Conservation (phyloP, 2,113 vertebrate genomes). For the Callopanchax toddi region DNA sequence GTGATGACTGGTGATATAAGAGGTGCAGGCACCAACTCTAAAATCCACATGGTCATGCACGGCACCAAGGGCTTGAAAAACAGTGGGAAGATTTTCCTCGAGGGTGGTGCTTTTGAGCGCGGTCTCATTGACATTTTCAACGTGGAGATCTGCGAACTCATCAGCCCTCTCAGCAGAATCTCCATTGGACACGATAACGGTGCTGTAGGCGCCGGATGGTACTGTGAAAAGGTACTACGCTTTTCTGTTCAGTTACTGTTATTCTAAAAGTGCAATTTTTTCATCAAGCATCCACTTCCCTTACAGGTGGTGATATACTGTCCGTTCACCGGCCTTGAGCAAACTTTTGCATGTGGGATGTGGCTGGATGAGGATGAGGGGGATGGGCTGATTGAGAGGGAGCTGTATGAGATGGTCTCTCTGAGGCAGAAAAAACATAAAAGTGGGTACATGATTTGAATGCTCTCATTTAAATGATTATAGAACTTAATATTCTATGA, state of each 20-base stretch:
- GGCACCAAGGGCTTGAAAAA: slow-evolving; percentile 92
- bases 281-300: slow-evolving; percentile 3
- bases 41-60: slow-evolving; percentile 93
- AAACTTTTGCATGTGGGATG: slow-evolving; percentile 91
- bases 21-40: slow-evolving; percentile 96
- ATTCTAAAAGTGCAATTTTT: slow-evolving; percentile 4
- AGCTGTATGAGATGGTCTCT: slow-evolving; percentile 97
- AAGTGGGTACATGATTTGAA: slow-evolving; percentile 77
- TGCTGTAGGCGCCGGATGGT: slow-evolving; percentile 92
- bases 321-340: slow-evolving; percentile 93
- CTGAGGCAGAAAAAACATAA: slow-evolving; percentile 90
- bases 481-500: not conserved
- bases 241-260: not conserved
- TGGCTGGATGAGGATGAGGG: slow-evolving; percentile 97
- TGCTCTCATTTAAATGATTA: not conserved
- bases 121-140: slow-evolving; percentile 93
- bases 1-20: slow-evolving; percentile 92
- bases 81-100: slow-evolving; percentile 94
- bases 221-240: slow-evolving; percentile 90
- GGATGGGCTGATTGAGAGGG: slow-evolving; percentile 92
- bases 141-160: slow-evolving; percentile 89
- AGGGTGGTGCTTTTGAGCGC: slow-evolving; percentile 93
- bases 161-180: slow-evolving; percentile 94
- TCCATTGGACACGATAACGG: slow-evolving; percentile 93
- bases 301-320: slow-evolving; percentile 92